A percentile compares a stretch with the other conserved stretches of the same genome.
phyloP scores from a whole-genome alignment of 1,140 invertebrate genomes.

The Philopotamus ludificatus region DNA sequence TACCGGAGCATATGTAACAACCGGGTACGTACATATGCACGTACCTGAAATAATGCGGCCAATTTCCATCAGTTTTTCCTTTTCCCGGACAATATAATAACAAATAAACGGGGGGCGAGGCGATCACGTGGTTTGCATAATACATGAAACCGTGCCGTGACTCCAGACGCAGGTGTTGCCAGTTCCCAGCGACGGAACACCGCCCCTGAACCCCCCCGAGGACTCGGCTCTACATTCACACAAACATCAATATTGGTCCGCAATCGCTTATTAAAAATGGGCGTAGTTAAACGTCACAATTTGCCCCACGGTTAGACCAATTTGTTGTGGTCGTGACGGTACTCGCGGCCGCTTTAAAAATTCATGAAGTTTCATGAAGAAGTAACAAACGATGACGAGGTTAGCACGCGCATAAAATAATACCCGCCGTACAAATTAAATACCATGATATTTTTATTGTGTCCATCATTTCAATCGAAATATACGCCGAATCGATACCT shows the following conservation, averaged over 20 bases:
- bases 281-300: too few species aligned
- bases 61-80: neutral
- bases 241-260: neutral
- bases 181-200: too few species aligned
- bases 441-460: too few species aligned
- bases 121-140: slow-evolving; percentile 33
- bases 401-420: too few species aligned
- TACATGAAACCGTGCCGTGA: slow-evolving; percentile 12
- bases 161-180: neutral
- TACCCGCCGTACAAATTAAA: too few species aligned
- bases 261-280: neutral
- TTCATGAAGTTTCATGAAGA: too few species aligned
- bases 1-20: neutral
- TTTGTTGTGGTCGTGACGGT: too few species aligned
- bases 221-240: neutral
- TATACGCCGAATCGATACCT: too few species aligned
- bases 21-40: neutral
- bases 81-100: neutral
- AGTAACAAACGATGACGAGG: too few species aligned
- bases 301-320: too few species aligned
- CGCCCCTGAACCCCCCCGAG: neutral
- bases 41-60: neutral
- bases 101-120: slow-evolving; percentile 28
- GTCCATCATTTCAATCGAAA: too few species aligned
- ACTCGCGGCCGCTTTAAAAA: too few species aligned